phyloP scores from a whole-genome alignment of 1,140 invertebrate genomes.

The Rhynchophorus ferrugineus region DNA sequence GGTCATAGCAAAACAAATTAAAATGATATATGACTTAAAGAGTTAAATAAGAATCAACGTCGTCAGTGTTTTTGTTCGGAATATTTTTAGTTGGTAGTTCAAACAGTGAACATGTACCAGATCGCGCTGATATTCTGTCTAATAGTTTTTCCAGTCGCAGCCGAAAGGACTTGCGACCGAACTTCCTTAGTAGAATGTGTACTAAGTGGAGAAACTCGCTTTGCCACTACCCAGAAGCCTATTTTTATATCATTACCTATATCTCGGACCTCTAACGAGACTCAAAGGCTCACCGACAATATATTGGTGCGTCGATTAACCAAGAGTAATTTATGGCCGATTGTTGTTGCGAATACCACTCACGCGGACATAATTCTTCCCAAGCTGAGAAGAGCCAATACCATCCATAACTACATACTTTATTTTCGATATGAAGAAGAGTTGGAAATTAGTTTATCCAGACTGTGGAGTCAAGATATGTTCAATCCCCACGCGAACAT shows the following conservation, averaged over 20 bases:
- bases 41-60: not conserved
- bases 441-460: conserved; percentile 5
- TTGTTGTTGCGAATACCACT: conserved; percentile 5
- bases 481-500: conserved; percentile 32
- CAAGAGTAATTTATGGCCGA: not conserved
- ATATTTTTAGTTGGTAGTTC: too few species aligned
- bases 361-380: not conserved
- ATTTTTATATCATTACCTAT: conserved; percentile 13
- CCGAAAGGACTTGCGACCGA: too few species aligned
- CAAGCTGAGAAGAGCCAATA: not conserved
- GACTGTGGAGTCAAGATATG: conserved; percentile 1
- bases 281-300: not conserved
- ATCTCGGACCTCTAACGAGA: conserved; percentile 3
- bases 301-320: conserved; percentile 3
- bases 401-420: conserved; percentile 20
- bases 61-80: too few species aligned
- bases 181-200: conserved; percentile 5
- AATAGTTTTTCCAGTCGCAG: too few species aligned
- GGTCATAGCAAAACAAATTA: not conserved
- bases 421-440: conserved; percentile 19
- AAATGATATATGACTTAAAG: not conserved
- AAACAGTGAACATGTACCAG: too few species aligned
- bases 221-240: conserved; percentile 4
- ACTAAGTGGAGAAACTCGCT: conserved; percentile 2
- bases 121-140: too few species aligned